These are phyloP conservation scores for Acanthosepion lycidas DNA, from an alignment of 2,888 invertebrate genomes.

Conservation along the genomic window DNA sequence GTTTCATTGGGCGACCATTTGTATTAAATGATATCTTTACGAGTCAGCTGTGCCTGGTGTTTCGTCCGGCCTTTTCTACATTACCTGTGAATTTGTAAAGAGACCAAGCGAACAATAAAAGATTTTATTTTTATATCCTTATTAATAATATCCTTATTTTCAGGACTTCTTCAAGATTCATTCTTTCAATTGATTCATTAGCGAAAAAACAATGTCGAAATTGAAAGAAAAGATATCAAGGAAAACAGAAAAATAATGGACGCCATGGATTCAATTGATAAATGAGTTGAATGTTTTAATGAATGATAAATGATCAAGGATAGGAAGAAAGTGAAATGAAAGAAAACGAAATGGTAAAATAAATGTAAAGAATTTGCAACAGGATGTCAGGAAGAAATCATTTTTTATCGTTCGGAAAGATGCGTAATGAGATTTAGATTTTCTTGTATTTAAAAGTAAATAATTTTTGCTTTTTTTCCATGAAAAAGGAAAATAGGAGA, in stretches of 20 bases:
- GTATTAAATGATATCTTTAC: not conserved
- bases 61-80: not conserved
- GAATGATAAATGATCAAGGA: not conserved
- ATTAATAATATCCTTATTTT: constrained; percentile 17
- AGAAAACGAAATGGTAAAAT: not conserved
- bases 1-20: not conserved
- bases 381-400: too few relatives aligned
- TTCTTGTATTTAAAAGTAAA: too few relatives aligned
- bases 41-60: not conserved
- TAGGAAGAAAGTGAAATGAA: not conserved
- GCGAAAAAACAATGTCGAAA: not conserved
- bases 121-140: not conserved
- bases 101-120: not conserved
- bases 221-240: too few relatives aligned
- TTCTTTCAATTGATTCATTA: not conserved
- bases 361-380: too few relatives aligned
- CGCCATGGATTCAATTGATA: not conserved
- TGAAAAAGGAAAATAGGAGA: too few relatives aligned
- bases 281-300: not conserved
- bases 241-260: not conserved
- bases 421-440: too few relatives aligned
- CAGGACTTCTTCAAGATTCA: not conserved
- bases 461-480: too few relatives aligned
- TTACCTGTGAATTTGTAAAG: not conserved
- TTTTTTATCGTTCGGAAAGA: too few relatives aligned